A percentile compares a stretch with the other conserved stretches of the same genome.
phyloP scores from a whole-genome alignment of 2,113 vertebrate genomes.

The Vidua macroura region DNA sequence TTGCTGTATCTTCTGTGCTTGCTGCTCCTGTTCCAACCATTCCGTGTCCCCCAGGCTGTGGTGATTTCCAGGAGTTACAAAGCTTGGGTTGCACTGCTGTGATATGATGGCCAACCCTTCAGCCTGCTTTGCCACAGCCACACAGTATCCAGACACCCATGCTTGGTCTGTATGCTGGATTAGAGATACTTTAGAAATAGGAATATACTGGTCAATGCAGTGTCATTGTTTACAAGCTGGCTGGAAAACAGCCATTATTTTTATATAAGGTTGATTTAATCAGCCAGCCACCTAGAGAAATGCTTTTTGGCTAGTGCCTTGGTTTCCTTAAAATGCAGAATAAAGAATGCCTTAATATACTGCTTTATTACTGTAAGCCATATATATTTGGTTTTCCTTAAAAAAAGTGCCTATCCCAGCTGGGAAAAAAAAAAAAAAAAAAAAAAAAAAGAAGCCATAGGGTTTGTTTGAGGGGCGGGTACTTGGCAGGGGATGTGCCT shows the following conservation, averaged over 20 bases:
- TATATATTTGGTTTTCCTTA: neutral
- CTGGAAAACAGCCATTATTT: neutral
- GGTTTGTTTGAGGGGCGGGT: neutral
- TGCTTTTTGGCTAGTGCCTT: neutral
- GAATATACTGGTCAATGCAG: neutral
- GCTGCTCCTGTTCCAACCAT: neutral
- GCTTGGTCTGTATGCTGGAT: neutral
- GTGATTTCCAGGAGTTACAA: neutral
- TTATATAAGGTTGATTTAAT: neutral
- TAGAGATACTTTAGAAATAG: neutral
- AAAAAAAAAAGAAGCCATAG: neutral
- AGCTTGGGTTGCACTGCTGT: neutral
- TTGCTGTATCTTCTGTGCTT: neutral
- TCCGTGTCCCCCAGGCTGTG: fast-evolving
- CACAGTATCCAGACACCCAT: neutral
- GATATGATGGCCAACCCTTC: no score
- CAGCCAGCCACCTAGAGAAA: neutral
- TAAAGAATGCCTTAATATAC: neutral
- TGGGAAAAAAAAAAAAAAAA: neutral
- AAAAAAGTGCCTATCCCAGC: neutral
- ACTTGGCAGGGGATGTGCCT: fast-evolving
- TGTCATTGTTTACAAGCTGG: neutral
- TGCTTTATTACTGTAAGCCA: neutral
- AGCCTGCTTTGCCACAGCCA: neutral
- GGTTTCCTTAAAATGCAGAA: neutral